Evolutionary conservation across 2,113 vertebrate species (phyloP).

Genomic region (Epinephelus cyanopodus): DNA sequence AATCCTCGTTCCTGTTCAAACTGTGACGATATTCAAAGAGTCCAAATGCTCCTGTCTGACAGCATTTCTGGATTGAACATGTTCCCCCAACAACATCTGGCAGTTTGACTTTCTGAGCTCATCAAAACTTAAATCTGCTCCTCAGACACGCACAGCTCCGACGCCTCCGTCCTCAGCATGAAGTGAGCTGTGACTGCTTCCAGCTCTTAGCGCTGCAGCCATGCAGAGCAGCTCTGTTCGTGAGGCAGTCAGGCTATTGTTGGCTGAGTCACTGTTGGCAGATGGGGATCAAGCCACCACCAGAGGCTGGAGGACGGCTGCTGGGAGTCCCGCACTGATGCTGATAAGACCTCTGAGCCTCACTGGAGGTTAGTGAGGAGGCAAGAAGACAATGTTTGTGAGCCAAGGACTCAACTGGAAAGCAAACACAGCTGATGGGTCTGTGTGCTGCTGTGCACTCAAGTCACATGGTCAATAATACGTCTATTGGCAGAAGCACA

Average conservation of each 20-base stretch:
- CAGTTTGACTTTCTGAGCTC: constrained; percentile 41
- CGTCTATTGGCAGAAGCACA: neutral
- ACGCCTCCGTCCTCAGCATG: neutral
- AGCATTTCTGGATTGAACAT: neutral
- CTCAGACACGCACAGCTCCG: constrained; percentile 11
- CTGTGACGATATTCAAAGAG: neutral
- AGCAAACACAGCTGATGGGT: neutral
- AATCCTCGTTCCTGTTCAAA: neutral
- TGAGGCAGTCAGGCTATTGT: constrained; percentile 9
- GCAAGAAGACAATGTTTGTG: neutral
- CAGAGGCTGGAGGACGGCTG: neutral
- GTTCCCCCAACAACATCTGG: constrained; percentile 26
- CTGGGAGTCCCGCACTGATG: neutral
- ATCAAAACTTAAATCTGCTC: constrained; percentile 38
- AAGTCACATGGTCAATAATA: neutral
- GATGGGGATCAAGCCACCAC: neutral
- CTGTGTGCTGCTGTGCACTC: neutral
- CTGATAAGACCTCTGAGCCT: constrained; percentile 21
- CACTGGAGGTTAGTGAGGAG: neutral
- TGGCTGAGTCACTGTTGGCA: constrained; percentile 12
- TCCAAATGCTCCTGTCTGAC: neutral
- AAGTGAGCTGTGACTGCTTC: constrained; percentile 11
- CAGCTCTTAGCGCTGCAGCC: neutral
- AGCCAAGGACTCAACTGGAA: neutral
- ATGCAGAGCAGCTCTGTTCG: neutral